A percentile compares a stretch with the other conserved stretches of the same genome.
Evolutionary conservation across 2,888 invertebrate species (phyloP).

Genomic region (Pyrrhia umbra): DNA sequence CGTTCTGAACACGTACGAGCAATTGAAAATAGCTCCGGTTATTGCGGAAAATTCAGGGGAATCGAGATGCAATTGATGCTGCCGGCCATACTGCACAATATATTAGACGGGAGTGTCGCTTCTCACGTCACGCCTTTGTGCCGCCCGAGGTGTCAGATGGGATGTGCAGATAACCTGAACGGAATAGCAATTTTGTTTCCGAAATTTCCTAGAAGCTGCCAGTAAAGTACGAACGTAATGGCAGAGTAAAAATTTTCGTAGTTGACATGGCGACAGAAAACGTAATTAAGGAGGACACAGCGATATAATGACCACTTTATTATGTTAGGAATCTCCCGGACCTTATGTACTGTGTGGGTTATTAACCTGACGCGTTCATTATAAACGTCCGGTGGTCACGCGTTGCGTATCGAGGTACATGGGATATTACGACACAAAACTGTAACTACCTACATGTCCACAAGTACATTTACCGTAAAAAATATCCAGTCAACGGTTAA

Average conservation of each 20-base stretch:
- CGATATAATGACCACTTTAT: conserved; percentile 70
- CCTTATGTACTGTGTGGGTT: conserved; percentile 75
- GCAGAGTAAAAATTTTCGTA: conserved; percentile 3
- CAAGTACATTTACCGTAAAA: conserved; percentile 66
- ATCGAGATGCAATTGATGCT: conserved; percentile 82
- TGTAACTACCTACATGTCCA: conserved; percentile 63
- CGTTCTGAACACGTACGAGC: conserved; percentile 82
- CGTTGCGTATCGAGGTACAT: conserved; percentile 80
- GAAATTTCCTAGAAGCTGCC: conserved; percentile 27
- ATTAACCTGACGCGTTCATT: conserved; percentile 83
- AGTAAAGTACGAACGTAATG: conserved; percentile 5
- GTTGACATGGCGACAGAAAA: conserved; percentile 13
- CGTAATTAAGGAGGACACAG: conserved; percentile 62
- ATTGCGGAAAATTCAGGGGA: conserved; percentile 83
- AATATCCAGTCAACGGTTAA: conserved; percentile 62
- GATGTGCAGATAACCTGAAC: conserved; percentile 47
- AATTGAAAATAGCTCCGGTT: conserved; percentile 87
- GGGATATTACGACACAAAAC: conserved; percentile 82
- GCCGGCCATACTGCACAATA: conserved; percentile 81
- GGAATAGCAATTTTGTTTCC: conserved; percentile 47
- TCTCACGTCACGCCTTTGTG: conserved; percentile 72
- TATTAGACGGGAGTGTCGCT: conserved; percentile 68
- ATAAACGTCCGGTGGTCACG: conserved; percentile 83
- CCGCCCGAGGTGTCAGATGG: conserved; percentile 60
- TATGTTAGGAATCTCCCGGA: conserved; percentile 77